Conservation (phyloP, 2,113 vertebrate species). For the Arothron firmamentum region DNA sequence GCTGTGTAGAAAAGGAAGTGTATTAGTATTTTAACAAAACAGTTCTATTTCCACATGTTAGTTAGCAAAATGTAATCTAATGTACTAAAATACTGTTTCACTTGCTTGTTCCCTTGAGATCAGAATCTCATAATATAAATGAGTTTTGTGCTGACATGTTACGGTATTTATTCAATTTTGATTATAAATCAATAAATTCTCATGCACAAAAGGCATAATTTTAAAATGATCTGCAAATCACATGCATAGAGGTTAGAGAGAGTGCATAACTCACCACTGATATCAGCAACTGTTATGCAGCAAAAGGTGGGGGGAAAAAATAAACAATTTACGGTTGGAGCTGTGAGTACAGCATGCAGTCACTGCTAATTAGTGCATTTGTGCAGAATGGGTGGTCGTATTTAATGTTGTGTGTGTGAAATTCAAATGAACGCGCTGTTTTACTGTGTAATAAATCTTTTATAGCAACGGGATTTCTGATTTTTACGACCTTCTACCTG, state of each 20-base stretch:
- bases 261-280: slow-evolving; percentile 62
- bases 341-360: background rate
- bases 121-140: background rate
- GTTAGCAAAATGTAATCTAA: background rate
- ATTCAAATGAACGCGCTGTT: slow-evolving; percentile 46
- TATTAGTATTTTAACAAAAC: slow-evolving; percentile 17
- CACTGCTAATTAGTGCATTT: slow-evolving; percentile 16
- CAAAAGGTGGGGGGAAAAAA: slow-evolving; percentile 22
- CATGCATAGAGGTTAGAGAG: background rate
- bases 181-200: background rate
- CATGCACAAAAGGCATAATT: background rate
- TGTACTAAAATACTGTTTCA: no score
- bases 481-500: slow-evolving; percentile 75
- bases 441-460: slow-evolving; percentile 71
- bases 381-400: slow-evolving; percentile 36
- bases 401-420: slow-evolving; percentile 53
- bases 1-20: slow-evolving; percentile 3
- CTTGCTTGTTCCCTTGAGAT: background rate
- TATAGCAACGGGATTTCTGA: slow-evolving; percentile 63
- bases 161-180: background rate
- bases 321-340: slow-evolving; percentile 8
- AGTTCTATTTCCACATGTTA: background rate
- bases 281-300: slow-evolving; percentile 59
- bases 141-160: background rate
- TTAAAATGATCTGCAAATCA: background rate